These are phyloP conservation scores for Drosophila sulfurigaster DNA, from an alignment of 1,140 invertebrate species.

Conservation along the genomic window DNA sequence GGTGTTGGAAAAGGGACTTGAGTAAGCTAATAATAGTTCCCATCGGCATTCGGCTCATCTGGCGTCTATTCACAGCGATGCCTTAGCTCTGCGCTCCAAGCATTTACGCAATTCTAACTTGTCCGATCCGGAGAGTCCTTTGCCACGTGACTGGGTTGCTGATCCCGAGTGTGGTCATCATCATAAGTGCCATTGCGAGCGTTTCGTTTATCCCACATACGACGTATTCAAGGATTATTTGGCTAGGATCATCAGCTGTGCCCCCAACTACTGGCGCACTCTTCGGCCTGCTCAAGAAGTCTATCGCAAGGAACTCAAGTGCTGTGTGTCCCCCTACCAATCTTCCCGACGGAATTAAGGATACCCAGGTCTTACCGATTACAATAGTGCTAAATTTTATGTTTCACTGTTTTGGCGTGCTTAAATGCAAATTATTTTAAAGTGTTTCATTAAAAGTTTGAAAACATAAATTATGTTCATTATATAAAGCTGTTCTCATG, in stretches of 20 bases:
- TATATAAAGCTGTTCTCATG: too few relatives aligned
- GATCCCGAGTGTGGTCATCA: slow-evolving; percentile 61
- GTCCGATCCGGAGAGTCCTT: background rate
- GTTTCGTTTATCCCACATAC: slow-evolving; percentile 64
- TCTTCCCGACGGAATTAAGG: slow-evolving; percentile 7
- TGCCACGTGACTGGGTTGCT: slow-evolving; percentile 64
- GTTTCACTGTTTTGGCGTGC: slow-evolving; percentile 30
- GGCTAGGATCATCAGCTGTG: slow-evolving; percentile 52
- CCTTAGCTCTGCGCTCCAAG: slow-evolving; percentile 44
- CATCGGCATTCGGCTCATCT: background rate
- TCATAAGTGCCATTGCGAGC: slow-evolving; percentile 64
- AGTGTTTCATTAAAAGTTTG: slow-evolving; percentile 13
- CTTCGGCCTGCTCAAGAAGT: slow-evolving; percentile 63
- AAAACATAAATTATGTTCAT: background rate
- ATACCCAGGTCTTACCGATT: background rate
- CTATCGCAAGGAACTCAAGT: slow-evolving; percentile 55
- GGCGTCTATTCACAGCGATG: slow-evolving; percentile 30
- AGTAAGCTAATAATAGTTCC: slow-evolving; percentile 28
- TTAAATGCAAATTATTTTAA: slow-evolving; percentile 34
- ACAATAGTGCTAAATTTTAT: slow-evolving; percentile 27
- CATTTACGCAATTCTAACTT: background rate
- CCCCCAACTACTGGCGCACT: slow-evolving; percentile 62
- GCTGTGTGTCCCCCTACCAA: slow-evolving; percentile 38
- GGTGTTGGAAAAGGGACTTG: slow-evolving; percentile 50
- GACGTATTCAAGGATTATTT: slow-evolving; percentile 64